These are phyloP conservation scores for Caenorhabditis sp. DNA, from an alignment of 2,888 invertebrate species.

Conservation along the genomic window DNA sequence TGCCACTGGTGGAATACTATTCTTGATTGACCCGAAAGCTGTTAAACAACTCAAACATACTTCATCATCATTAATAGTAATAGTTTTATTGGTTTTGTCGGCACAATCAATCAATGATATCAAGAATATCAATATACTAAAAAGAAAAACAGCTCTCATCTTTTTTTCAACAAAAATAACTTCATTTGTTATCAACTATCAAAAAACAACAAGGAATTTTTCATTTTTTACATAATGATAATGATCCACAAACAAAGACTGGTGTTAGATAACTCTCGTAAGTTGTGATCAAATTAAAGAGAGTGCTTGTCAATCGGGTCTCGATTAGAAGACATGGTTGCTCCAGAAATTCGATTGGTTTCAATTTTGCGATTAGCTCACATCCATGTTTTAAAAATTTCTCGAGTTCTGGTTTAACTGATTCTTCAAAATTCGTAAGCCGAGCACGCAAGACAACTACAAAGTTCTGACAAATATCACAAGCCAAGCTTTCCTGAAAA, in stretches of 20 bases:
- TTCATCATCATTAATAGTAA: constrained; percentile 6
- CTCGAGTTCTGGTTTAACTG: background rate
- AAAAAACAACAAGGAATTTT: background rate
- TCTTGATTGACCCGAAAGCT: constrained; percentile 16
- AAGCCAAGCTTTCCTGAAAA: constrained; percentile 14
- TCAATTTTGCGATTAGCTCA: constrained; percentile 5
- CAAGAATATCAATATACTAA: background rate
- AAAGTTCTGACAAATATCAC: constrained; percentile 16
- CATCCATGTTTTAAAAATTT: constrained; percentile 8
- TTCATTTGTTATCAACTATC: background rate
- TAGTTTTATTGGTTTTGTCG: background rate
- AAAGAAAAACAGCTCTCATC: background rate
- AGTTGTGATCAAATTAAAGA: constrained; percentile 2
- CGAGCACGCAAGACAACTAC: background rate
- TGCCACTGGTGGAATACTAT: constrained; percentile 15
- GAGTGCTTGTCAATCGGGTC: background rate
- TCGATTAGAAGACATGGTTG: background rate
- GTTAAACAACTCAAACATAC: constrained; percentile 20
- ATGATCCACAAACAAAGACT: background rate
- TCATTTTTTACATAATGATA: background rate
- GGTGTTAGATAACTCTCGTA: background rate
- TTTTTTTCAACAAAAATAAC: too few relatives aligned
- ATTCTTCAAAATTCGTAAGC: background rate
- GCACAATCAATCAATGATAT: background rate
- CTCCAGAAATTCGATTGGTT: background rate